Evolutionary conservation across 2,888 invertebrate species (phyloP), one percentile per base, ranked within the genome.

Genomic region (Calephelis perditalis): DNA sequence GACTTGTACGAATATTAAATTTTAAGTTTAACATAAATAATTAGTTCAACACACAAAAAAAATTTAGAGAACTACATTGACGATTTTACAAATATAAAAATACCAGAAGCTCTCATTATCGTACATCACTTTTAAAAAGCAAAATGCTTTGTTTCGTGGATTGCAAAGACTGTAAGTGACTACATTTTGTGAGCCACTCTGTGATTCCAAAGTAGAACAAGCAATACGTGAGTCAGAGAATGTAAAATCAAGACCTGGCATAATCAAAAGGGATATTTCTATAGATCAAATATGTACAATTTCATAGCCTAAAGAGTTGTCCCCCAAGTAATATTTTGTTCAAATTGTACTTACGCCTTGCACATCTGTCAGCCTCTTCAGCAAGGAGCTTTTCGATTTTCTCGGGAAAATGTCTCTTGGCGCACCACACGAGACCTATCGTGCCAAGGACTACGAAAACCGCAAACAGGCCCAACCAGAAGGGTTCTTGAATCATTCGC

Each of bases 391-490:
- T 96, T 79, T 96, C 96, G 63, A 96, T 94, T 82, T 96, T 95
- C 77, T 96, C 96, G 0, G 96, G 96, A 79, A 96, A 96, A 82
- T 96, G 96, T 58, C 96, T 88, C 77, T 96, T 96, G 69, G 96
- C 95, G 78, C 96, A 95, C 94, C 96, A 96, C 15, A 96, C 92
- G 58, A 96, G 86, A 12, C 96, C 96, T 68, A 96, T 95, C 66
- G 95, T 92, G 58, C 94, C 94, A 72, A 97, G 92, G 0, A 97
- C 96, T 9, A 94, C 93, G 72, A 95, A 94, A 0, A 97, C 96
- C 0, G 96, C 96, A 78, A 97, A 95, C 47, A 97, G 91, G 0
- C 97, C 97, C 54, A 97, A 89, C 97, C 97, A 97, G 81, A 97
- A 97, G 0, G 97, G 97, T 77, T 97, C 96, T 71, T 96, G 95